phyloP scores from a whole-genome alignment of 2,113 vertebrate species.

The Malaclemys terrapin region DNA sequence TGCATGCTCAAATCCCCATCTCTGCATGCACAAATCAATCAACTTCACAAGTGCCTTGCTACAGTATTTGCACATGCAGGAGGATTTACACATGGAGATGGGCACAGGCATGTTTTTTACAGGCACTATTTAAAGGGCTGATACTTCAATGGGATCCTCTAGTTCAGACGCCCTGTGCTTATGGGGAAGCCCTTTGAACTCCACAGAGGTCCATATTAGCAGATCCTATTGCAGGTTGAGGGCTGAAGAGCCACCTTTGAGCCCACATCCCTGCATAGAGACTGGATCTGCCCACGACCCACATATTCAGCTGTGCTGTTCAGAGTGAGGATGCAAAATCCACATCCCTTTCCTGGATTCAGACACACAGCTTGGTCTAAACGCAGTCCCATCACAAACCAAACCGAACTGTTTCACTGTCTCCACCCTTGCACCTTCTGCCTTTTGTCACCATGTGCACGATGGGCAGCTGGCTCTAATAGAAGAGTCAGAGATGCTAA shows the following conservation, averaged over 20 bases:
- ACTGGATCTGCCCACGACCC: accelerated
- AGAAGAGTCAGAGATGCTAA: not conserved
- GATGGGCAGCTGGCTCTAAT: not conserved
- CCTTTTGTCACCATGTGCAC: not conserved
- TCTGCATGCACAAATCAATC: not conserved
- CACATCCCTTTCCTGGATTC: not conserved
- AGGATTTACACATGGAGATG: not conserved
- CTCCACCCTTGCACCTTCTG: not conserved
- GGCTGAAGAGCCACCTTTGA: not conserved
- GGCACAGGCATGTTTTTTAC: not conserved
- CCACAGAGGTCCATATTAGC: accelerated
- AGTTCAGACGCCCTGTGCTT: not conserved
- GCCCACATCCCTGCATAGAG: not conserved
- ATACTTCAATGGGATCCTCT: not conserved
- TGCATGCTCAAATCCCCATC: not conserved
- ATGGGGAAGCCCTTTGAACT: not conserved
- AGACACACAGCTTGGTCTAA: accelerated
- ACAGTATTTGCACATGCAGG: not conserved
- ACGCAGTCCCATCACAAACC: accelerated
- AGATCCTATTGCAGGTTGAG: not conserved
- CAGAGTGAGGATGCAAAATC: accelerated
- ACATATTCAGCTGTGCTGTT: accelerated
- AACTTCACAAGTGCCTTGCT: not conserved
- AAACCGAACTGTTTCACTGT: not conserved
- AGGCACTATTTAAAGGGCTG: not conserved